Base-by-base conservation (phyloP, 1,140 invertebrate species). In the Venustaconcha ellipsiformis region DNA sequence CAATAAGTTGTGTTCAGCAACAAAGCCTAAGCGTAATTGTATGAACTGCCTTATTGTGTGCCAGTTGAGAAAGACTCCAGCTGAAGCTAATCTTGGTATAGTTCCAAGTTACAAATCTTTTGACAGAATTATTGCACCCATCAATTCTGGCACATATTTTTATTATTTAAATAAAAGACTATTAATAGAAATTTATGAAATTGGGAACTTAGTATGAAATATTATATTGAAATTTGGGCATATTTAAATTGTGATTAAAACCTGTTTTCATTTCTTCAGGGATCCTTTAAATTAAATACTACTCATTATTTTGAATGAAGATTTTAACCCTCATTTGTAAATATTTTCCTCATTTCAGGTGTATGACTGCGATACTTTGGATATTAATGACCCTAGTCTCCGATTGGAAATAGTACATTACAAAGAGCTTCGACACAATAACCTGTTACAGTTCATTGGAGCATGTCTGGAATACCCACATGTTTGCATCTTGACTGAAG, bases 391-490 rank as follows among this genome's bases (percentile, higher is more conserved):
- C 74, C 69, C 74, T 63, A 48, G 18, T 23, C 23, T 83, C 8
- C 63, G 77, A 62, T 65, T 71, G 55, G 82, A 83, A 48, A 69
- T 83, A 23, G 78, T 83, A 3, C 48, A 64, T 20, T 67, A 81
- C 30, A 79, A 75, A 57, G 72, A 77, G 62, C 58, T 78, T 12
- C 67, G 75, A 56, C 82, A 83, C 37, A 81, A 83, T 55, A 83
- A 83, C 23, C 60, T 83, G 6, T 67, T 83, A 4, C 59, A 26
- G 1, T 83, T 81, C 71, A 62, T 79, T 57, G 82, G 82, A 48
- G 79, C 79, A 14, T 83, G 82, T 76, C 55, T 83, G 15, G 74
- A 77, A 15, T 76, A 67, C 37, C 82, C 82, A 15, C 69, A 81
- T 76, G 82, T 80, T 14, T 77, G 67, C 58, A 14, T 83, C 26